These are phyloP conservation scores for Sebastes trivittatus DNA, from an alignment of 2,797 vertebrate genomes.

Conservation along the genomic window DNA sequence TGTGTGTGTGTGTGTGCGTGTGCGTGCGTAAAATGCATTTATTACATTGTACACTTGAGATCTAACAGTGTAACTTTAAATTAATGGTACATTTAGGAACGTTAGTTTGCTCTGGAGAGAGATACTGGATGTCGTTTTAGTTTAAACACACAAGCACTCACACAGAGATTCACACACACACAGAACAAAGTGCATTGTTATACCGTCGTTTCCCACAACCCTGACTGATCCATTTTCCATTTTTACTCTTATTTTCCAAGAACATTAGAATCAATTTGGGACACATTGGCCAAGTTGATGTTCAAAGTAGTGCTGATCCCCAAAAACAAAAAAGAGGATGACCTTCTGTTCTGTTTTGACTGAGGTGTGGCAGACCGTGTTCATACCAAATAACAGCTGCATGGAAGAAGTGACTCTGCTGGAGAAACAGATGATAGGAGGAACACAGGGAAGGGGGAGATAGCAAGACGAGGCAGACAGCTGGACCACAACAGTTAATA, in stretches of 20 bases:
- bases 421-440: constrained; percentile 64
- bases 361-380: constrained; percentile 65
- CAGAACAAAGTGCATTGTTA: constrained; percentile 38
- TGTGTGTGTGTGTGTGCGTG: neutral
- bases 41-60: neutral
- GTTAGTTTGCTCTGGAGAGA: constrained; percentile 5
- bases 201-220: constrained; percentile 34
- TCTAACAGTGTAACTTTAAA: neutral
- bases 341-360: constrained; percentile 61
- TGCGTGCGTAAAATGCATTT: neutral
- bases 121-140: constrained; percentile 11
- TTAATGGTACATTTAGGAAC: neutral
- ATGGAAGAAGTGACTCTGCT: constrained; percentile 65
- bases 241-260: constrained; percentile 44
- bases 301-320: constrained; percentile 42
- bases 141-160: constrained; percentile 1
- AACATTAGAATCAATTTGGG: constrained; percentile 31
- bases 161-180: neutral
- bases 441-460: constrained; percentile 26
- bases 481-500: constrained; percentile 29
- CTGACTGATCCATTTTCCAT: constrained; percentile 33
- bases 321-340: constrained; percentile 17
- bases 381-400: constrained; percentile 69
- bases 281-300: constrained; percentile 15
- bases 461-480: constrained; percentile 39